These are phyloP conservation scores for Osmoderma eremita DNA, from an alignment of 2,888 invertebrate genomes.

Conservation along the genomic window DNA sequence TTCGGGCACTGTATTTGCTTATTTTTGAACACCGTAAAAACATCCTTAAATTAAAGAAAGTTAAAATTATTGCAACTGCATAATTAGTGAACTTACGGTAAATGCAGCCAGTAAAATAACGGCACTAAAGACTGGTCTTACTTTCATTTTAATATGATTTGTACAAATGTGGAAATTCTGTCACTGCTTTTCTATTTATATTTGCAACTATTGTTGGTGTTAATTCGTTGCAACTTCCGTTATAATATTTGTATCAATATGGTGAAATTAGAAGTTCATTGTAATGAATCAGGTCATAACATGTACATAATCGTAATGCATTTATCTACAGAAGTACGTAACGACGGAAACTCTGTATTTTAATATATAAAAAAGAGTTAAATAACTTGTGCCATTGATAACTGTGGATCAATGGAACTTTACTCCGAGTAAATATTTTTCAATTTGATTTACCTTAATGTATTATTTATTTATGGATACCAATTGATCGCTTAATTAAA, in stretches of 20 bases:
- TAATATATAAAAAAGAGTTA: too few species aligned
- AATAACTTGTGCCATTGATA: too few species aligned
- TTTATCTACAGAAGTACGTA: not conserved
- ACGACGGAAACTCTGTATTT: too few species aligned
- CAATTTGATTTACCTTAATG: too few species aligned
- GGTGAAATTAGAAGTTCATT: slow-evolving; percentile 27
- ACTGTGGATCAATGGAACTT: too few species aligned
- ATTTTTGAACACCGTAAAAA: slow-evolving; percentile 13
- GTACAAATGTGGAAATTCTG: not conserved
- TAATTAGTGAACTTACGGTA: slow-evolving; percentile 26
- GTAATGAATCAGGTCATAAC: slow-evolving; percentile 13
- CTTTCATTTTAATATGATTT: slow-evolving; percentile 7
- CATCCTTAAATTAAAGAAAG: slow-evolving; percentile 17
- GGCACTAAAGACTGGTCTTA: not conserved
- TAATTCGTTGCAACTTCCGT: slow-evolving; percentile 29
- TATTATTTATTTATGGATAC: too few species aligned
- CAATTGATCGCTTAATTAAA: too few species aligned
- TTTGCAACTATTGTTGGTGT: slow-evolving; percentile 1
- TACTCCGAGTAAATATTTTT: too few species aligned
- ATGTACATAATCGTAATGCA: not conserved
- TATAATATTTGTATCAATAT: not conserved
- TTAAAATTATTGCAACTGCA: not conserved
- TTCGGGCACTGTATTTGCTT: slow-evolving; percentile 13
- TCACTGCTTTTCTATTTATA: slow-evolving; percentile 2
- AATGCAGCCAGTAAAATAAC: slow-evolving; percentile 12